Conservation (phyloP, 2,113 vertebrate species). For the Nibea albiflora region DNA sequence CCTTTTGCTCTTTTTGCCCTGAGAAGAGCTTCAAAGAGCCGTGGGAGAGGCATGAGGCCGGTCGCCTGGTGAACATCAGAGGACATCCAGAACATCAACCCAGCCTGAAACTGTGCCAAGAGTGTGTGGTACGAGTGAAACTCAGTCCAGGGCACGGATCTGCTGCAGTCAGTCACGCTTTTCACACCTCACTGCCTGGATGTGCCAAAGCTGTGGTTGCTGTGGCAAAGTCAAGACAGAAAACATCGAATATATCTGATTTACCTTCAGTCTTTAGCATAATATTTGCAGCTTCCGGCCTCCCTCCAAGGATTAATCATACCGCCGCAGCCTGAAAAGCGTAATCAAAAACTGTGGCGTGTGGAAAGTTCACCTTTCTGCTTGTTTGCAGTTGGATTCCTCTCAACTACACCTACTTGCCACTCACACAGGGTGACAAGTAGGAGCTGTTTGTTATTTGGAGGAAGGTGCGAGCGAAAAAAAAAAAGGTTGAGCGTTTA, state of each 20-base stretch:
- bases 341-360: slow-evolving; percentile 11
- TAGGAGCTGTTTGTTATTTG: slow-evolving; percentile 30
- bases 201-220: background rate
- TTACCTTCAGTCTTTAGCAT: background rate
- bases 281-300: background rate
- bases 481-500: slow-evolving; percentile 2
- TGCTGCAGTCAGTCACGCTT: slow-evolving; percentile 19
- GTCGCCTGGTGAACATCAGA: slow-evolving; percentile 60
- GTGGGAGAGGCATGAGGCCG: slow-evolving; percentile 38
- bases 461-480: slow-evolving; percentile 14
- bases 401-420: slow-evolving; percentile 43
- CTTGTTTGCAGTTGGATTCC: slow-evolving; percentile 38
- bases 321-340: slow-evolving; percentile 2
- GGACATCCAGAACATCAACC: slow-evolving; percentile 35
- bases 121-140: slow-evolving; percentile 8
- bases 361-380: slow-evolving; percentile 28
- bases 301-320: background rate
- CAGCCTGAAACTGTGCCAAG: slow-evolving; percentile 30
- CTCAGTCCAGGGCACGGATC: slow-evolving; percentile 38
- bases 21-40: slow-evolving; percentile 66
- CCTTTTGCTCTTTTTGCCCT: slow-evolving; percentile 11
- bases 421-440: slow-evolving; percentile 30
- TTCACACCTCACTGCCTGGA: slow-evolving; percentile 37
- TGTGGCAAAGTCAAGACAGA: slow-evolving; percentile 10
- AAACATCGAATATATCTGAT: background rate